phyloP scores from a whole-genome alignment of 2,113 vertebrate genomes.

The Myrmophylax atrothorax region DNA sequence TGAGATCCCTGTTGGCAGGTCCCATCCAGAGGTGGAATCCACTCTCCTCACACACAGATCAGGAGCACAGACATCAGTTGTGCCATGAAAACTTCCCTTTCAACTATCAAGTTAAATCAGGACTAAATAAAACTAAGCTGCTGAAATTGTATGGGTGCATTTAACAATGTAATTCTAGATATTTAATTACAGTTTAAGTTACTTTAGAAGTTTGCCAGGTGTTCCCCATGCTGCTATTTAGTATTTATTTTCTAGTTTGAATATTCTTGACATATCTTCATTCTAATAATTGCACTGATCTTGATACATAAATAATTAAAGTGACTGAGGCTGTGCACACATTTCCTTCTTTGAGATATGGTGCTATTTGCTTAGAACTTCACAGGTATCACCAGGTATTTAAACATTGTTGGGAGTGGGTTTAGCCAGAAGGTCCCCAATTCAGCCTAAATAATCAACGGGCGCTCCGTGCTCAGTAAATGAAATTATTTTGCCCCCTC shows the following conservation, averaged over 20 bases:
- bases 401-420: neutral
- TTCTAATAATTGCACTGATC: neutral
- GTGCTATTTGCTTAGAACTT: neutral
- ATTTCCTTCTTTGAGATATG: neutral
- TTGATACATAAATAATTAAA: neutral
- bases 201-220: neutral
- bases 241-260: neutral
- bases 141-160: neutral
- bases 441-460: neutral
- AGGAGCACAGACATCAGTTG: neutral
- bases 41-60: neutral
- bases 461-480: neutral
- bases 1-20: neutral
- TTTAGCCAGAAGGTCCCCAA: neutral
- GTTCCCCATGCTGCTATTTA: neutral
- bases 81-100: neutral
- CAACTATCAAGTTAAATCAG: neutral
- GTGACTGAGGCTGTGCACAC: accelerated
- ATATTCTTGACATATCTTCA: neutral
- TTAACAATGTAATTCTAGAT: neutral
- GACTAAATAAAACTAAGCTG: neutral
- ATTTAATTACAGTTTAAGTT: neutral
- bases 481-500: neutral
- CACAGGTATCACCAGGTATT: neutral
- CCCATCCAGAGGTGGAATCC: neutral